These are phyloP conservation scores for Asobara japonica DNA, from an alignment of 1,140 invertebrate species.

Conservation along the genomic window DNA sequence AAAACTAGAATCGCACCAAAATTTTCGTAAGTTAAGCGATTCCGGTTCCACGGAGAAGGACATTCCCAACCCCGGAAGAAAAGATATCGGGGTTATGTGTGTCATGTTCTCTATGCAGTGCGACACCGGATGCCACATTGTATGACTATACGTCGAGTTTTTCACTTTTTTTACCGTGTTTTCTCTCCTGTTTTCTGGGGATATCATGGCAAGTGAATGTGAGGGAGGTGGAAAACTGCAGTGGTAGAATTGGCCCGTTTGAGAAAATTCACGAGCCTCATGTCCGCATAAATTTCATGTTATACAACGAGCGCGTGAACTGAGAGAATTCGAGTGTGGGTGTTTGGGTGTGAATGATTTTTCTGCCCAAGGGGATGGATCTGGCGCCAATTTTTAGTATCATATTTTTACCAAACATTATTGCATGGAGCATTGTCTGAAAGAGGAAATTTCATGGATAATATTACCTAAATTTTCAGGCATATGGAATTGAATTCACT, in stretches of 20 bases:
- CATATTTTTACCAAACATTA: background rate
- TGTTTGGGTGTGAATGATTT: background rate
- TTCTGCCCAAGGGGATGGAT: background rate
- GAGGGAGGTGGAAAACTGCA: background rate
- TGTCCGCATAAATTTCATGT: background rate
- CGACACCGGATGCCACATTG: background rate
- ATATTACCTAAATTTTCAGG: no score
- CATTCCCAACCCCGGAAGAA: no score
- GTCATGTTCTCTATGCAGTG: no score
- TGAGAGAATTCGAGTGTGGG: background rate
- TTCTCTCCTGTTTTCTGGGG: background rate
- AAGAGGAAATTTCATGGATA: no score
- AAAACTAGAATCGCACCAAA: no score
- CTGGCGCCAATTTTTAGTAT: background rate
- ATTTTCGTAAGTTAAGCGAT: no score
- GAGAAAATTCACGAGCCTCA: background rate
- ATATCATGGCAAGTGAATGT: background rate
- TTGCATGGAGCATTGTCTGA: no score
- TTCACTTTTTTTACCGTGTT: no score
- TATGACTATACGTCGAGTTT: background rate
- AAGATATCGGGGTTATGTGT: background rate
- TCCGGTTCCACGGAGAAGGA: no score
- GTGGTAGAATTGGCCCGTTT: background rate
- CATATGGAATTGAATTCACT: no score
- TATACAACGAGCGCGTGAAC: background rate